These are phyloP conservation scores for Limnephilus rhombicus DNA, from an alignment of 2,888 invertebrate genomes.

Conservation along the genomic window DNA sequence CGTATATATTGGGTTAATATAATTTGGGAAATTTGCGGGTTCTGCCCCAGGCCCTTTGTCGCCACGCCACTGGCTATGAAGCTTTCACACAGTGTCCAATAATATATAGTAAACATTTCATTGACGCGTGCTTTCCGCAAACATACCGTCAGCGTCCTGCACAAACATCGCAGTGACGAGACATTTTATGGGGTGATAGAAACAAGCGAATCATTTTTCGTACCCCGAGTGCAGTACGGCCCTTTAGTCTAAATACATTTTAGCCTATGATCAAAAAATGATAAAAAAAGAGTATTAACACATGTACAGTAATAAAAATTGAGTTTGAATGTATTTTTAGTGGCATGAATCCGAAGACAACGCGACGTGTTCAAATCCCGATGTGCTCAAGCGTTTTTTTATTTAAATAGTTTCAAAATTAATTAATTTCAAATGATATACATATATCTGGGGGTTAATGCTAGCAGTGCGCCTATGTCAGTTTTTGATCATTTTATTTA, in stretches of 20 bases:
- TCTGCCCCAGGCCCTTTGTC: neutral
- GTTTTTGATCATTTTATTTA: too few relatives aligned
- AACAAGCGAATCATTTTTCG: conserved; percentile 32
- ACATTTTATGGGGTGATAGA: conserved; percentile 48
- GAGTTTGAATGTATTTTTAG: too few relatives aligned
- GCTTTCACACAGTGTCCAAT: neutral
- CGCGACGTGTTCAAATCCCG: too few relatives aligned
- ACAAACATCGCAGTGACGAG: conserved; percentile 50
- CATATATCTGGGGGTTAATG: too few relatives aligned
- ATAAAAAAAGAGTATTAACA: too few relatives aligned
- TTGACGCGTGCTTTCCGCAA: conserved; percentile 13
- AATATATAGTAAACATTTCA: conserved; percentile 34
- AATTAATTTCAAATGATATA: too few relatives aligned
- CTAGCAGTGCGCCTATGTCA: too few relatives aligned
- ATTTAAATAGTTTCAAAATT: too few relatives aligned
- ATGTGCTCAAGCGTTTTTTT: too few relatives aligned
- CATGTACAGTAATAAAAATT: too few relatives aligned
- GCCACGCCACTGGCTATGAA: neutral
- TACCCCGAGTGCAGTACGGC: neutral
- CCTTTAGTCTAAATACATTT: neutral
- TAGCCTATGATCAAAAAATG: too few relatives aligned
- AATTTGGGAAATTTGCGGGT: neutral
- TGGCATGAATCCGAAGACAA: too few relatives aligned
- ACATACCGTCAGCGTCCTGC: neutral
- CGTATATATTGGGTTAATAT: neutral